Base-by-base conservation (phyloP, 2,113 vertebrate species). In the Thunnus maccoyii region DNA sequence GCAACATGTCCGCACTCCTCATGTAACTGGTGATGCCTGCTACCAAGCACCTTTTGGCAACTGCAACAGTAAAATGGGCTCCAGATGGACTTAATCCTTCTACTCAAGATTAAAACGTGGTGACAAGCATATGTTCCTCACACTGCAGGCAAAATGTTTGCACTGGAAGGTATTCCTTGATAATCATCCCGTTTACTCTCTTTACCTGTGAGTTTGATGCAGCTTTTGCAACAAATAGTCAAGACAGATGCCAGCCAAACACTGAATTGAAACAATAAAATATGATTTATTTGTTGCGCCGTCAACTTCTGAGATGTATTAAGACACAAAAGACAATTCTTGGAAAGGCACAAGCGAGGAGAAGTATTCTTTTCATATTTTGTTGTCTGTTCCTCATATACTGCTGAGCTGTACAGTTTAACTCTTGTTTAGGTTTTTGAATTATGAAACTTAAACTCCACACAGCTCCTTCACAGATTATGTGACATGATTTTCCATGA, bases 11-110 rank as follows among this genome's bases (percentile, higher is more conserved):
- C 16, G 0, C 7, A 36, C 63, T 64, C 41, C 8, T 61, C 3
- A 46, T 75, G 44, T 17, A 41, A 60, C 30, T 61, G 47, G 30
- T 62, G 47, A 78, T 76, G 65, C 13, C 58, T 83, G 32, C 76
- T 83, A 79, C 73, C 58, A 77, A 79, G 52, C 72, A 85, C 75
- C 64, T 85, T 85, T 82, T 90, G 87, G 81, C 76, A 83, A 51
- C 32, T 52, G 9, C 51, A 61, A 60, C 17, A 58, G 20, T 68
- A 36, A 80, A 90, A 91, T 89, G 17, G 58, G 46, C 60, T 85
- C 84, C 92, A 91, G 84, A 91, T 90, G 89, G 73, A 84, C 54
- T 46, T 63, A 27, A 78, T 76, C 54, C 41, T 74, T 61, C 41
- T 16, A 62, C 63, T 82, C 41, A 67, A 36, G 60, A 73, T 84